Conservation (phyloP, 2,113 vertebrate genomes). For the Siphamia tubifer region DNA sequence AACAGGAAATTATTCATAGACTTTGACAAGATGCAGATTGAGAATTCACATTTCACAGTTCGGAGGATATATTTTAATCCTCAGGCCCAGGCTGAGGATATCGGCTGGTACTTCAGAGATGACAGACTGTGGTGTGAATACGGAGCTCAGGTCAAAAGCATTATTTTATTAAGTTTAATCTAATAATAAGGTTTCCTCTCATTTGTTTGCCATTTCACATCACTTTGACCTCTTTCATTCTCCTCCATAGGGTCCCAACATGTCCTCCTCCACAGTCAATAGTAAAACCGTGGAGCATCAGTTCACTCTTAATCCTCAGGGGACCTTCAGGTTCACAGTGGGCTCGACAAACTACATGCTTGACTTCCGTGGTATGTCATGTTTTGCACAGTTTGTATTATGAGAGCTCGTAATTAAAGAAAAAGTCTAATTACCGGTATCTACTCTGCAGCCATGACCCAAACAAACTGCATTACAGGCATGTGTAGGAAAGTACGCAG, state of each 20-base stretch:
- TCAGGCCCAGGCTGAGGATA: conserved; percentile 30
- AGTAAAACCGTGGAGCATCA: conserved; percentile 56
- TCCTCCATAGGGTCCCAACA: conserved; percentile 30
- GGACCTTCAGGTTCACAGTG: conserved; percentile 45
- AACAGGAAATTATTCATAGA: conserved; percentile 58
- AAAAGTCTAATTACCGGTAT: neutral
- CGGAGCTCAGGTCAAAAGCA: conserved; percentile 27
- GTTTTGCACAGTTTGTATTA: neutral
- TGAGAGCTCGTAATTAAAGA: neutral
- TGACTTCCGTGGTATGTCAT: conserved; percentile 52
- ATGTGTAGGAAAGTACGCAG: conserved; percentile 54
- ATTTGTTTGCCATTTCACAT: neutral
- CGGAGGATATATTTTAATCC: conserved; percentile 24
- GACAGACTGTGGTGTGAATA: conserved; percentile 69
- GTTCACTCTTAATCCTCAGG: conserved; percentile 32
- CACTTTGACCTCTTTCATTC: neutral
- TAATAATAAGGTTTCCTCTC: neutral
- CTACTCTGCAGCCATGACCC: conserved; percentile 59
- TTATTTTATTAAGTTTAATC: neutral
- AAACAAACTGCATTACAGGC: conserved; percentile 55
- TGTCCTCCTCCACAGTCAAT: conserved; percentile 24
- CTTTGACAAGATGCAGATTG: conserved; percentile 51
- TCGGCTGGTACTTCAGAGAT: conserved; percentile 71
- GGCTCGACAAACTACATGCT: conserved; percentile 31
- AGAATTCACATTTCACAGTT: neutral